A percentile compares a stretch with the other conserved stretches of the same genome.
These are phyloP conservation scores for Xestia c-nigrum DNA, from an alignment of 2,888 invertebrate genomes.

Conservation along the genomic window DNA sequence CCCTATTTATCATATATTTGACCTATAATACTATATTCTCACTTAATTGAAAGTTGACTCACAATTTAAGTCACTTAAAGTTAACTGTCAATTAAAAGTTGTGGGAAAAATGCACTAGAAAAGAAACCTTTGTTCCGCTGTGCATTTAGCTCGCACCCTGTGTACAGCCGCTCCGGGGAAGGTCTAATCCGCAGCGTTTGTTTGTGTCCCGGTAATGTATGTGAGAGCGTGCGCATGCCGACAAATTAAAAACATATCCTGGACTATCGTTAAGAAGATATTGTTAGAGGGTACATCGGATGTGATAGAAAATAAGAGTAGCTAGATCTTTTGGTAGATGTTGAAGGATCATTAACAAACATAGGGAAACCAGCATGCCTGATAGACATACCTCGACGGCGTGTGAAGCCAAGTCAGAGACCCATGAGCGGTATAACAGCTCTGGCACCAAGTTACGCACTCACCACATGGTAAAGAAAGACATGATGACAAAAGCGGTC, in stretches of 20 bases:
- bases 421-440: no score
- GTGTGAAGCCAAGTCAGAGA: no score
- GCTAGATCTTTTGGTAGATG: background rate
- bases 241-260: slow-evolving; percentile 79
- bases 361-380: no score
- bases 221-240: slow-evolving; percentile 84
- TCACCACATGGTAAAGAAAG: no score
- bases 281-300: slow-evolving; percentile 15
- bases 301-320: background rate
- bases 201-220: slow-evolving; percentile 86
- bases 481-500: no score
- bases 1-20: no score
- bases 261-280: slow-evolving; percentile 32
- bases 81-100: background rate
- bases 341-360: background rate
- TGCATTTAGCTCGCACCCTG: slow-evolving; percentile 70
- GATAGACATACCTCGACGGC: no score
- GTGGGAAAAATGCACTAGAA: background rate
- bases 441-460: no score
- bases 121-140: background rate
- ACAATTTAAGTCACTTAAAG: background rate
- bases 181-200: slow-evolving; percentile 84
- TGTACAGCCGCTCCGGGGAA: slow-evolving; percentile 70
- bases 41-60: background rate
- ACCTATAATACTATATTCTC: background rate